Percentiles rank a stretch among this genome's conserved stretches.
These are phyloP conservation scores for Cordilura impudica DNA, from an alignment of 2,888 invertebrate genomes.

Conservation along the genomic window DNA sequence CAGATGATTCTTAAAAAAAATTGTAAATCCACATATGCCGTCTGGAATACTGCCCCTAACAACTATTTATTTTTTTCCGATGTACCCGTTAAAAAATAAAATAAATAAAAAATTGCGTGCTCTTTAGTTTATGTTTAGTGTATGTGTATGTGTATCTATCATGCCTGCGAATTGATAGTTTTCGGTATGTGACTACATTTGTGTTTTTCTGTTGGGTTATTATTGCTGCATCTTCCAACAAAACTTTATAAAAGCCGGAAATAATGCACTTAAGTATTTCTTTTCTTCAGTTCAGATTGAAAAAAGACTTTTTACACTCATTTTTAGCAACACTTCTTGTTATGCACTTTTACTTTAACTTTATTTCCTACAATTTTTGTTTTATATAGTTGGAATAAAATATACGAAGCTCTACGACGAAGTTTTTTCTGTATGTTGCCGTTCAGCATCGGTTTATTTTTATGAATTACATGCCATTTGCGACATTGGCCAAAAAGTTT, in stretches of 20 bases:
- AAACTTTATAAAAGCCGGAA: constrained; percentile 72
- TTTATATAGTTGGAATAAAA: constrained; percentile 13
- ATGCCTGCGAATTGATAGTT: constrained; percentile 13
- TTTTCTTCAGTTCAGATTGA: background rate
- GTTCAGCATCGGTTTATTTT: constrained; percentile 26
- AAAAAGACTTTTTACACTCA: constrained; percentile 12
- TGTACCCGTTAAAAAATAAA: background rate
- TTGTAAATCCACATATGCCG: too few species aligned
- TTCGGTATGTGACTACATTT: background rate
- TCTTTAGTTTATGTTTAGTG: too few species aligned
- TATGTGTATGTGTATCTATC: background rate
- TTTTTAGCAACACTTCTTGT: constrained; percentile 16
- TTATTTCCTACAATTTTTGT: constrained; percentile 13
- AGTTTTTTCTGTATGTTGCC: background rate
- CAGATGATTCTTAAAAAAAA: too few species aligned
- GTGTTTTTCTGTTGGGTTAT: constrained; percentile 40
- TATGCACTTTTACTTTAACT: constrained; percentile 10
- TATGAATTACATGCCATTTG: constrained; percentile 55
- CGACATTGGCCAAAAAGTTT: constrained; percentile 50
- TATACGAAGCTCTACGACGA: background rate
- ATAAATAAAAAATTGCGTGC: too few species aligned
- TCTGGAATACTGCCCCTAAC: background rate
- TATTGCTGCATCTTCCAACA: constrained; percentile 57
- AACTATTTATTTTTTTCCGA: background rate
- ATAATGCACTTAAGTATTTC: constrained; percentile 69